Conservation (phyloP, 2,113 vertebrate genomes). For the Pteropus alecto region DNA sequence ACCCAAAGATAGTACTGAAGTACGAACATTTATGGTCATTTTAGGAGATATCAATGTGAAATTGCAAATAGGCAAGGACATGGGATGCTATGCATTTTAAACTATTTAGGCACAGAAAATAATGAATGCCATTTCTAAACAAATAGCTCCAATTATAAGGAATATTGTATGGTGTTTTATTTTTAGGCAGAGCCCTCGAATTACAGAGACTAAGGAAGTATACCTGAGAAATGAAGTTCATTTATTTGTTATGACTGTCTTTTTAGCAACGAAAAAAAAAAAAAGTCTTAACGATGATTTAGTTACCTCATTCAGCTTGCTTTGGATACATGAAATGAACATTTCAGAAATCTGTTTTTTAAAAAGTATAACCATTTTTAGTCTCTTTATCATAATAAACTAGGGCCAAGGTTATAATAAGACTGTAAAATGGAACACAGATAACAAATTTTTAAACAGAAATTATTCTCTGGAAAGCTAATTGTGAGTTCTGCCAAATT, state of each 20-base stretch:
- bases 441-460: neutral
- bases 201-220: neutral
- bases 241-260: constrained; percentile 24
- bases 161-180: neutral
- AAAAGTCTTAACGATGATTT: neutral
- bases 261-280: constrained; percentile 28
- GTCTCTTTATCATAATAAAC: constrained; percentile 34
- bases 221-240: neutral
- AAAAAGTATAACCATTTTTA: constrained; percentile 32
- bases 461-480: constrained; percentile 42
- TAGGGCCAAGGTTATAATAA: constrained; percentile 37
- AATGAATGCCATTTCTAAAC: neutral
- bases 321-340: neutral
- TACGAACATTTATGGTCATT: neutral
- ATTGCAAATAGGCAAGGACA: neutral
- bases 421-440: neutral
- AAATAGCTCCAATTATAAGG: constrained; percentile 25
- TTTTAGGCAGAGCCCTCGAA: neutral
- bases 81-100: neutral
- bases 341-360: constrained; percentile 5
- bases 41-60: constrained; percentile 31
- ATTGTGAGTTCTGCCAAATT: constrained; percentile 40
- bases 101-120: constrained; percentile 11
- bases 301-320: neutral
- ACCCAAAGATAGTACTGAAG: neutral